Percentiles rank a stretch among this genome's conserved stretches.
phyloP scores from a whole-genome alignment of 1,140 invertebrate species.

The Chlorops oryzae region DNA sequence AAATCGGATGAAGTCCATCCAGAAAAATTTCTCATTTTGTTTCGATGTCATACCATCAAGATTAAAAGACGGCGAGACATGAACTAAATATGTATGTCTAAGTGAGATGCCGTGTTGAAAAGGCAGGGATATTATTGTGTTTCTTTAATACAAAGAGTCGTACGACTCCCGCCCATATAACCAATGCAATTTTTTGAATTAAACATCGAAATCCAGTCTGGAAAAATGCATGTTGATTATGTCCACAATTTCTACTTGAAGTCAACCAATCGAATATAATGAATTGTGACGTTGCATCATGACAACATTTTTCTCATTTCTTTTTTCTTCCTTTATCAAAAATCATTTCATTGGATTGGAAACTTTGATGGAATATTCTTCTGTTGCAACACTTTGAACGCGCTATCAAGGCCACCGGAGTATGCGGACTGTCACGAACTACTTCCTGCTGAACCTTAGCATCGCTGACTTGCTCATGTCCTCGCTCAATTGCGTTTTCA shows the following conservation, averaged over 20 bases:
- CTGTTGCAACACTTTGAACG: constrained; percentile 31
- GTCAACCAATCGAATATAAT: background rate
- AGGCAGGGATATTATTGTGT: too few relatives aligned
- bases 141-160: too few relatives aligned
- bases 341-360: background rate
- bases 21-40: too few relatives aligned
- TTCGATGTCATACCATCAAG: too few relatives aligned
- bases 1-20: too few relatives aligned
- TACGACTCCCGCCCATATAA: too few relatives aligned
- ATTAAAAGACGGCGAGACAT: too few relatives aligned
- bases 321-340: background rate
- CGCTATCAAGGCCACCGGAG: constrained; percentile 77
- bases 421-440: constrained; percentile 94
- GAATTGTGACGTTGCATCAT: background rate
- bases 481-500: constrained; percentile 87
- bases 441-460: constrained; percentile 91
- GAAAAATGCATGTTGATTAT: too few relatives aligned
- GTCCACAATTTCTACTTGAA: background rate
- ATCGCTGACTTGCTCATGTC: constrained; percentile 89
- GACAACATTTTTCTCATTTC: background rate
- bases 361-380: constrained; percentile 6
- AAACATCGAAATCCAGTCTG: too few relatives aligned
- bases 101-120: too few relatives aligned
- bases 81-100: too few relatives aligned
- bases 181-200: too few relatives aligned